Base-by-base conservation (phyloP, 2,113 vertebrate genomes). In the Ceyx margarethae region DNA sequence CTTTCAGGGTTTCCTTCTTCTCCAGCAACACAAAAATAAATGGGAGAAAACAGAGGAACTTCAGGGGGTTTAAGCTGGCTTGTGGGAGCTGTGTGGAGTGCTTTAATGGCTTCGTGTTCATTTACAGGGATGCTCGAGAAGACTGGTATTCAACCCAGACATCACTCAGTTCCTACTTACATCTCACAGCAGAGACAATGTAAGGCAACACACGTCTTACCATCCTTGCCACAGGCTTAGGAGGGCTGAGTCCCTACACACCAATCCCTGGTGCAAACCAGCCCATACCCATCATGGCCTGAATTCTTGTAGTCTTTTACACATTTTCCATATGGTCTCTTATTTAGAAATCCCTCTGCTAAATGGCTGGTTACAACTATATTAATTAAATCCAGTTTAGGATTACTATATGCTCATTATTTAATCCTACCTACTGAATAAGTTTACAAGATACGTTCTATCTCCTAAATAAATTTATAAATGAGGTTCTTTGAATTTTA, bases 261-360 rank as follows among this genome's bases (percentile, higher is more conserved):
- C 14, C 3, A 0, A 11, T 40, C 3, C 0, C 67, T 37, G n/a
- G 16, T 43, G 22, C 31, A 26, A 23, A 10, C 19, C 3, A 0
- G 8, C 42, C 54, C 1, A 1, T 45, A 14, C 21, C 5, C 21
- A 61, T 60, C 28, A 13, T 0, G 1, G 15, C 28, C 72, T 33
- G 23, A 66, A 37, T 31, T 37, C 14, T 3, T 45, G 37, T 5
- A 6, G 21, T 46, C 11, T 58, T 35, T 22, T 15, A 6, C 66
- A 75, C 18, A 8, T 61, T 65, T 31, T 66, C 46, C 57, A 33
- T 25, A 4, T 4, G 4, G 54, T 58, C 78, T 83, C 37, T 82
- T 28, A 68, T 80, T 91, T 9, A 79, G 51, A 23, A 21, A n/a
- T 31, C 10, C 25, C 21, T 79, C 46, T 1, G 3, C 35, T 42